These are phyloP conservation scores for Aphis craccivora DNA, from an alignment of 1,140 invertebrate species.

Conservation along the genomic window DNA sequence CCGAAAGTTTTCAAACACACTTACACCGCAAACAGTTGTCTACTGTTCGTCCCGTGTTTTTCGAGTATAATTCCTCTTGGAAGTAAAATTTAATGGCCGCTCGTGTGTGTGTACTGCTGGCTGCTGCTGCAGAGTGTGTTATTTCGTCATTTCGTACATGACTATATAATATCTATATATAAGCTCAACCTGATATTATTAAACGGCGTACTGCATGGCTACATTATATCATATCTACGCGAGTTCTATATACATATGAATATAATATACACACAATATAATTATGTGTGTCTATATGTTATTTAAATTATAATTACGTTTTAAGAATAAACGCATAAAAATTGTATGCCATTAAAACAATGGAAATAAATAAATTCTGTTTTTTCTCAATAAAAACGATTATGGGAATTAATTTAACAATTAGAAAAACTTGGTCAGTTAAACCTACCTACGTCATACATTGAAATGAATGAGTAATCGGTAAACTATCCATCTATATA, in stretches of 20 bases:
- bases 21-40: conserved; percentile 50
- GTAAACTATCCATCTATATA: neutral
- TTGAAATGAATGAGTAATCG: neutral
- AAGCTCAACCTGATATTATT: neutral
- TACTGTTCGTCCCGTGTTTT: conserved; percentile 35
- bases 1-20: conserved; percentile 13
- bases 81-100: conserved; percentile 28
- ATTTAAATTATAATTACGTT: neutral
- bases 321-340: neutral
- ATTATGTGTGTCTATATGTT: neutral
- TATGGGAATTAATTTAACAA: neutral
- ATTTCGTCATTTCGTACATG: conserved; percentile 18
- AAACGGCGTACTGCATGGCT: neutral
- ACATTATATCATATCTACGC: neutral
- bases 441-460: neutral
- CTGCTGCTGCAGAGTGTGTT: neutral
- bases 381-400: neutral
- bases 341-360: neutral
- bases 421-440: neutral
- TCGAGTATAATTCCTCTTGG: neutral
- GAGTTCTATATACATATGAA: neutral
- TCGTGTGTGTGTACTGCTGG: neutral
- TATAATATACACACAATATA: neutral
- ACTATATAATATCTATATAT: conserved; percentile 22
- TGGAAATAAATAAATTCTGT: neutral